Percentiles rank a stretch among this genome's conserved stretches.
phyloP scores from a whole-genome alignment of 2,797 vertebrate species.

The Chaunax sp. region DNA sequence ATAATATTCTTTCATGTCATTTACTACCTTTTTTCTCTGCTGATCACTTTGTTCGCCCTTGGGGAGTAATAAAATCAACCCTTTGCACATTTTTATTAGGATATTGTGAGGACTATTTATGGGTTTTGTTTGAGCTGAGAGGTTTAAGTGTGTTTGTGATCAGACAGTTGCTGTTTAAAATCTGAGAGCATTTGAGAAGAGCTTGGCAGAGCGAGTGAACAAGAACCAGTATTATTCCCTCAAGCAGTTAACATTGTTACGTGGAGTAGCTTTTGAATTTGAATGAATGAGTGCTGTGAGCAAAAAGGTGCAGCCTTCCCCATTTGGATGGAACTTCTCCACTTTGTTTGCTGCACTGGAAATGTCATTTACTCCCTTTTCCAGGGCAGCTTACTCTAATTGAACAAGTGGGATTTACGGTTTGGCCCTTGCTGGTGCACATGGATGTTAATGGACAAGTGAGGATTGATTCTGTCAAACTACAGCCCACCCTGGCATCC shows the following conservation, averaged over 20 bases:
- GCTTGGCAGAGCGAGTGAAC: constrained; percentile 11
- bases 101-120: constrained; percentile 5
- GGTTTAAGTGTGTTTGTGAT: constrained; percentile 2
- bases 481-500: neutral
- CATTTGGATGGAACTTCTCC: constrained; percentile 4
- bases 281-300: constrained; percentile 11
- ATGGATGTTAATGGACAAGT: constrained; percentile 21
- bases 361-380: neutral
- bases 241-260: constrained; percentile 10
- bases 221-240: constrained; percentile 10
- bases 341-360: neutral
- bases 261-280: neutral
- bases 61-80: constrained; percentile 10
- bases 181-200: neutral
- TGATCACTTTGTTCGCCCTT: constrained; percentile 2
- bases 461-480: constrained; percentile 36
- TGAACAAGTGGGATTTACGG: constrained; percentile 33
- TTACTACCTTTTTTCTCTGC: neutral
- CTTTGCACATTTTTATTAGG: constrained; percentile 27
- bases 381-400: constrained; percentile 17
- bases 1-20: constrained; percentile 1
- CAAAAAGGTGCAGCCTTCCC: constrained; percentile 10
- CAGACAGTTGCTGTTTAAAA: constrained; percentile 28
- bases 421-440: constrained; percentile 4
- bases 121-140: neutral